Conservation (phyloP, 2,797 vertebrate species). For the Cossypha niveicapilla region DNA sequence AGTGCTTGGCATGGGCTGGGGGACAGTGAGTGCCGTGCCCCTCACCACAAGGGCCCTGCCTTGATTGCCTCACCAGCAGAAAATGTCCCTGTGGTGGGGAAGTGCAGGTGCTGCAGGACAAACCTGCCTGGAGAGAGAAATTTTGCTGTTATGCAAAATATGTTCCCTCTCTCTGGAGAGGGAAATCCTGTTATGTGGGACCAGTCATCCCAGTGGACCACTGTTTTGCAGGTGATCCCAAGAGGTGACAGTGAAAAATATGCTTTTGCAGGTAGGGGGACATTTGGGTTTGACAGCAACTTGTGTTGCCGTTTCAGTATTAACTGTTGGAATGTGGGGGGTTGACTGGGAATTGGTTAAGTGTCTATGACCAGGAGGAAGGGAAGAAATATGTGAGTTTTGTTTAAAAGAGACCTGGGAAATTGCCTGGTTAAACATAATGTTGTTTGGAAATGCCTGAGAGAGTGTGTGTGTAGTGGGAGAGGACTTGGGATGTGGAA, state of each 20-base stretch:
- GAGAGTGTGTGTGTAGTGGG: not conserved
- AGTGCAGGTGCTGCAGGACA: not conserved
- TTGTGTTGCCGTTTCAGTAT: not conserved
- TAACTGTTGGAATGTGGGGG: too few species aligned
- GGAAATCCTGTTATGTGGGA: not conserved
- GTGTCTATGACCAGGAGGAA: not conserved
- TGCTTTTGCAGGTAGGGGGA: not conserved
- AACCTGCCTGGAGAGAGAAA: not conserved
- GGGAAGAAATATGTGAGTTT: not conserved
- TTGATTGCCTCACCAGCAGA: not conserved
- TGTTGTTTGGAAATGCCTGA: not conserved
- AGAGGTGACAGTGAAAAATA: not conserved
- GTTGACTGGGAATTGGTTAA: not conserved
- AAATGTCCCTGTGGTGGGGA: not conserved
- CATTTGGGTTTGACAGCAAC: rapidly evolving
- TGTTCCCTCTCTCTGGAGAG: too few species aligned
- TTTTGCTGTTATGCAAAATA: too few species aligned
- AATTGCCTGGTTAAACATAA: not conserved
- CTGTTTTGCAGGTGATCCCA: not conserved
- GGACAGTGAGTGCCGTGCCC: rapidly evolving
- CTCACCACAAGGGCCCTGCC: not conserved
- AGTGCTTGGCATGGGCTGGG: not conserved
- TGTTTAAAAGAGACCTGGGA: not conserved
- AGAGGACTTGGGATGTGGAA: not conserved
- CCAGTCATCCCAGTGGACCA: not conserved